These are phyloP conservation scores for Cheilosia vernalis DNA, from an alignment of 2,888 invertebrate species.

Conservation along the genomic window DNA sequence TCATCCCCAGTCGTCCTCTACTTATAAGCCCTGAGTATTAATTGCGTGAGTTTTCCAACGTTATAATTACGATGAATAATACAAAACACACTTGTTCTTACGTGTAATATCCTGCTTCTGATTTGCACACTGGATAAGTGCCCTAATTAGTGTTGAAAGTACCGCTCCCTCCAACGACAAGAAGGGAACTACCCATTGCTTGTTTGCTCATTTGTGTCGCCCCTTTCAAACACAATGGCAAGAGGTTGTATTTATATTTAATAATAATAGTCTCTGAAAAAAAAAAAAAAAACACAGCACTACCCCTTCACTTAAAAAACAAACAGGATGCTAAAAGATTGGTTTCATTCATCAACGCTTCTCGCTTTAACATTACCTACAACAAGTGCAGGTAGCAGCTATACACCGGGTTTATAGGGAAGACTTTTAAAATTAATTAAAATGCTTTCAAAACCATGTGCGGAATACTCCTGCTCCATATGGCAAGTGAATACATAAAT, in stretches of 20 bases:
- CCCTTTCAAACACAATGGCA: conserved; percentile 21
- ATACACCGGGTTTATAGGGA: conserved; percentile 1
- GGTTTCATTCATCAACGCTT: conserved; percentile 9
- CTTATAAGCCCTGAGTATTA: conserved; percentile 41
- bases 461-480: not conserved
- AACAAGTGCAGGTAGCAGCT: not conserved
- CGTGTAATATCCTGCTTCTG: conserved; percentile 48
- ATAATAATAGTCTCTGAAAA: conserved; percentile 23
- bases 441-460: conserved; percentile 41
- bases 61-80: conserved; percentile 58
- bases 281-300: not conserved
- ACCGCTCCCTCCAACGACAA: not conserved
- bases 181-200: not conserved
- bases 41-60: conserved; percentile 50
- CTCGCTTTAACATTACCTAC: not conserved
- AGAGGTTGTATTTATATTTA: conserved; percentile 21
- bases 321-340: conserved; percentile 9
- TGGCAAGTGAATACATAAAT: conserved; percentile 23
- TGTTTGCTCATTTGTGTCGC: conserved; percentile 3
- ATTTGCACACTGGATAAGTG: conserved; percentile 46
- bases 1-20: not conserved
- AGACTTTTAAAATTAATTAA: conserved; percentile 47
- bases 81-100: conserved; percentile 51
- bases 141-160: conserved; percentile 41
- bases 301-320: not conserved